Base-by-base conservation (phyloP, 2,797 vertebrate species). In the Labeo calbasu region DNA sequence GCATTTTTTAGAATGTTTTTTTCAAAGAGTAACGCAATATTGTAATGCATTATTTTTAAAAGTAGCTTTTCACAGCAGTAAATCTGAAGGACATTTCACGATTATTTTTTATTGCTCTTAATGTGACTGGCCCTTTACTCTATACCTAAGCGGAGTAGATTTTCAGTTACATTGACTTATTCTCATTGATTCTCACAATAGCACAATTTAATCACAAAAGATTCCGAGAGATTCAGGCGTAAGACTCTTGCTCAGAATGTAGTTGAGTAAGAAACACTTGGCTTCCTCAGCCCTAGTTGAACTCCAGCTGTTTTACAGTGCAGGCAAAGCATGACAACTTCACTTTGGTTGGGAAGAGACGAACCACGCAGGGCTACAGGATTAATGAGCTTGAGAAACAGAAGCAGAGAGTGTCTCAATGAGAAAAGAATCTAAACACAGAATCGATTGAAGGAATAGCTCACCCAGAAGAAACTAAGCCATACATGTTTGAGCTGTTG, bases 301-400 rank as follows among this genome's bases (percentile, higher is more conserved):
- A 77, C 79, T 83, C 86, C 89, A 88, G 89, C 89, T 90, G 89
- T 87, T 88, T 86, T 28, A 85, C 55, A 59, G 79, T 79, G 86
- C 80, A 83, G 69, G 70, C 77, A 51, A 76, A 73, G 66, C 53
- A 0, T 43, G 75, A 81, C 84, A 65, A 32, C 57, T 77, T 61
- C 19, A 61, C 79, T 68, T 77, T 76, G 72, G 48, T 53, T 72
- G 53, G 73, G 70, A 25, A 53, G 17, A 78, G 63, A 87, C 66
- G 63, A 61, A 51, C 84, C 80, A 82, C 77, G 57, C 77, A 79
- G 19, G 40, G 51, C 53, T 65, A 57, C 50, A 28, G 23, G 51
- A 75, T 66, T 76, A 23, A 51, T 66, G 71, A 76, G 50, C 32
- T 65, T 36, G 48, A 70, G 71, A 70, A 69, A 50, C 66, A 70